These are phyloP conservation scores for Trichoplusia ni DNA, from an alignment of 1,140 invertebrate species.

Conservation along the genomic window DNA sequence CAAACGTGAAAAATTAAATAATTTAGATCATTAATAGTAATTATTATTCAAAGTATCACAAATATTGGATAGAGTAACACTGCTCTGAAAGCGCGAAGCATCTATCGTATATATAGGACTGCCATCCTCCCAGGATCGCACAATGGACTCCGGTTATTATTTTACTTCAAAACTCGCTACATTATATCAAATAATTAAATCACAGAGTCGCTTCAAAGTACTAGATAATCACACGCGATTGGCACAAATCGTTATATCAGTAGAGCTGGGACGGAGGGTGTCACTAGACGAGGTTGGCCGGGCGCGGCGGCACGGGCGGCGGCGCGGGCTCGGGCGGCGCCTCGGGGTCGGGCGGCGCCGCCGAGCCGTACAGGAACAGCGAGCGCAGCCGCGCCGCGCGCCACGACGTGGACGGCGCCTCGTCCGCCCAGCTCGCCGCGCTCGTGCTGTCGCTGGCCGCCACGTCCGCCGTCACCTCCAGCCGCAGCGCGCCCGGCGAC, in stretches of 20 bases:
- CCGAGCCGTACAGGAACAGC: conserved; percentile 65
- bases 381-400: conserved; percentile 59
- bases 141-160: conserved; percentile 13
- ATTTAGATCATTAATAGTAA: conserved; percentile 79
- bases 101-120: conserved; percentile 52
- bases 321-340: conserved; percentile 16
- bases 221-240: conserved; percentile 28
- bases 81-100: conserved; percentile 73
- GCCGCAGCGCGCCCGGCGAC: conserved; percentile 55
- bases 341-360: conserved; percentile 58
- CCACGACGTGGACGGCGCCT: conserved; percentile 54
- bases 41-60: conserved; percentile 80
- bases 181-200: conserved; percentile 31
- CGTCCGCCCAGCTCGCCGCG: conserved; percentile 63
- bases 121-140: conserved; percentile 6
- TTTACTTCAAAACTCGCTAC: conserved; percentile 26
- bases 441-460: conserved; percentile 48
- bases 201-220: conserved; percentile 29
- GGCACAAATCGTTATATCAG: conserved; percentile 31
- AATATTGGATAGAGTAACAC: conserved; percentile 76
- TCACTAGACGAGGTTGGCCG: too few relatives aligned
- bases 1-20: conserved; percentile 81
- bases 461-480: conserved; percentile 64
- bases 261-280: too few relatives aligned
- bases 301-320: neutral